Evolutionary conservation across 2,113 vertebrate species (phyloP).

Genomic region (Heterotis niloticus): DNA sequence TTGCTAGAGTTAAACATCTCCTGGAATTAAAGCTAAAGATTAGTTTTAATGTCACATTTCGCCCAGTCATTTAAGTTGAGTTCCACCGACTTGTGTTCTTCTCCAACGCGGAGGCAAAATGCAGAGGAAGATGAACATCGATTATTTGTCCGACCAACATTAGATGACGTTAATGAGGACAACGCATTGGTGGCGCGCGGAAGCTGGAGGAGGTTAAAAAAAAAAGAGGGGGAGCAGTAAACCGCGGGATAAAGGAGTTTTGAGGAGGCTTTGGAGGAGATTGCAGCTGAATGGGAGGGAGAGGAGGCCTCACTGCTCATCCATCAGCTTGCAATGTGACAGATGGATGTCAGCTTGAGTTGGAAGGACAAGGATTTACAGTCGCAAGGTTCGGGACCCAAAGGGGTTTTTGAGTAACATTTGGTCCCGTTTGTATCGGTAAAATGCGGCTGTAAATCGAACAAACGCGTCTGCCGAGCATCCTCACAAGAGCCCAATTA

Average conservation of each 20-base stretch:
- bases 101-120: not conserved
- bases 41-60: conserved; percentile 23
- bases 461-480: too few relatives aligned
- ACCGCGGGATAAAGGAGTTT: not conserved
- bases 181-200: not conserved
- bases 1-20: not conserved
- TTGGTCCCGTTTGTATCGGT: too few relatives aligned
- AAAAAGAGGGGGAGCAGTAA: not conserved
- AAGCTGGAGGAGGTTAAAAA: conserved; percentile 8
- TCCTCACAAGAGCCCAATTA: too few relatives aligned
- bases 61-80: conserved; percentile 12
- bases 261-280: too few relatives aligned
- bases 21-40: conserved; percentile 20
- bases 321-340: too few relatives aligned
- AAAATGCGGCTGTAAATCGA: too few relatives aligned
- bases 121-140: conserved; percentile 6
- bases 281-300: too few relatives aligned
- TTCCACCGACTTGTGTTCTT: conserved; percentile 10
- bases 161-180: conserved; percentile 6
- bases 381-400: too few relatives aligned
- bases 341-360: too few relatives aligned
- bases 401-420: too few relatives aligned
- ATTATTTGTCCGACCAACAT: conserved; percentile 11
- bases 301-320: too few relatives aligned
- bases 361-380: too few relatives aligned